These are phyloP conservation scores for Chloromyia formosa DNA, from an alignment of 2,888 invertebrate genomes.

Conservation along the genomic window DNA sequence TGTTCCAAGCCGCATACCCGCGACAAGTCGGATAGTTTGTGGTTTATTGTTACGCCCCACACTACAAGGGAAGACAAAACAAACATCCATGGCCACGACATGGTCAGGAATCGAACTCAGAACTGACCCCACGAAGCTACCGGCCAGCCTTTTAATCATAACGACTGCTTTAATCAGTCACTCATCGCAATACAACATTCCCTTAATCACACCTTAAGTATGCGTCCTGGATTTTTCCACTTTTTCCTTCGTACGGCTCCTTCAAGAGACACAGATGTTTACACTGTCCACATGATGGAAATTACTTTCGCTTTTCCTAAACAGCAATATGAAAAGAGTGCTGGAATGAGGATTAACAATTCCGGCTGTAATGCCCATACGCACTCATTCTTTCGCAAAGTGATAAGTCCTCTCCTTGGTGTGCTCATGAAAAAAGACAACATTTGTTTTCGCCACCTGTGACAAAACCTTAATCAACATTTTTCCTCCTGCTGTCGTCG, in stretches of 20 bases:
- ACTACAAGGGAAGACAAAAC: no score
- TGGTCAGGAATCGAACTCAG: no score
- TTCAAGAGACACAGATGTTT: background rate
- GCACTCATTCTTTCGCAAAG: background rate
- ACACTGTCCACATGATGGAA: conserved; percentile 19
- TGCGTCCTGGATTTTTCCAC: background rate
- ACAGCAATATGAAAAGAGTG: background rate
- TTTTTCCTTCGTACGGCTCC: background rate
- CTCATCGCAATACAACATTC: no score
- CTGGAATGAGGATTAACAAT: background rate
- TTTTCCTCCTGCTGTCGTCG: background rate
- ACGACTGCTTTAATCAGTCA: no score
- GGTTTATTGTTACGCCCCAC: no score
- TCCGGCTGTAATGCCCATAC: background rate
- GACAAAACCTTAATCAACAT: conserved; percentile 37
- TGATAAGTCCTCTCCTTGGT: conserved; percentile 18
- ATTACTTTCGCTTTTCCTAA: background rate
- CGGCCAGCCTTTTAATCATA: no score
- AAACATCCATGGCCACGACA: no score
- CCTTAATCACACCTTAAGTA: no score
- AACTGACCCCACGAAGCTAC: no score
- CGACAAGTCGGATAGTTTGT: no score
- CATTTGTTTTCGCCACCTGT: conserved; percentile 33
- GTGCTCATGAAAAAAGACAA: background rate
- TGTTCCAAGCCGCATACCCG: no score